A percentile compares a stretch with the other conserved stretches of the same genome.
Conservation (phyloP, 2,113 vertebrate species). For the Otocyon megalotis region DNA sequence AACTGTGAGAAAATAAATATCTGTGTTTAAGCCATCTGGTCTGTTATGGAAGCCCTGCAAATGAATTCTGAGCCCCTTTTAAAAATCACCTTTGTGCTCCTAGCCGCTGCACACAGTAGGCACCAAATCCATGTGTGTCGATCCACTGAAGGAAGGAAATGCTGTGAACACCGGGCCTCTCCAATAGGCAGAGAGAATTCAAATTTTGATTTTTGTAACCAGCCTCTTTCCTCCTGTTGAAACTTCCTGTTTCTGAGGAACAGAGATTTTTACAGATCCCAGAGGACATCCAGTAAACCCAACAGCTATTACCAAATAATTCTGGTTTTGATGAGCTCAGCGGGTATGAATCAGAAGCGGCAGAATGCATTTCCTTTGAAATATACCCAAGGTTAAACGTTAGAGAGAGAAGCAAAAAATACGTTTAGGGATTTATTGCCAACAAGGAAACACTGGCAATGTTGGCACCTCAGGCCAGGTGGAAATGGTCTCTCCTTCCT, state of each 20-base stretch:
- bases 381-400: conserved; percentile 38
- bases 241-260: conserved; percentile 85
- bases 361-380: conserved; percentile 77
- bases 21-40: not conserved
- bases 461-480: not conserved
- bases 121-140: accelerated
- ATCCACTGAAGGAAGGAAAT: not conserved
- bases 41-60: not conserved
- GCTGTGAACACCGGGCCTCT: not conserved
- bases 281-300: conserved; percentile 81
- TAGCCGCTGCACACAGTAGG: not conserved
- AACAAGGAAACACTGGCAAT: not conserved
- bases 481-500: not conserved
- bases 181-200: conserved; percentile 20
- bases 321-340: conserved; percentile 82
- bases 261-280: conserved; percentile 76
- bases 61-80: not conserved
- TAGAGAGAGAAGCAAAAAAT: conserved; percentile 56
- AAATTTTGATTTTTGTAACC: conserved; percentile 63
- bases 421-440: not conserved
- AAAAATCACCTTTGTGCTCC: not conserved
- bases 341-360: conserved; percentile 74
- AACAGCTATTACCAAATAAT: conserved; percentile 80
- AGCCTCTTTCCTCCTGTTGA: conserved; percentile 69
- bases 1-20: not conserved